Percentiles rank a stretch among this genome's conserved stretches.
These are phyloP conservation scores for Eristalinus aeneus DNA, from an alignment of 2,888 invertebrate genomes.

Conservation along the genomic window DNA sequence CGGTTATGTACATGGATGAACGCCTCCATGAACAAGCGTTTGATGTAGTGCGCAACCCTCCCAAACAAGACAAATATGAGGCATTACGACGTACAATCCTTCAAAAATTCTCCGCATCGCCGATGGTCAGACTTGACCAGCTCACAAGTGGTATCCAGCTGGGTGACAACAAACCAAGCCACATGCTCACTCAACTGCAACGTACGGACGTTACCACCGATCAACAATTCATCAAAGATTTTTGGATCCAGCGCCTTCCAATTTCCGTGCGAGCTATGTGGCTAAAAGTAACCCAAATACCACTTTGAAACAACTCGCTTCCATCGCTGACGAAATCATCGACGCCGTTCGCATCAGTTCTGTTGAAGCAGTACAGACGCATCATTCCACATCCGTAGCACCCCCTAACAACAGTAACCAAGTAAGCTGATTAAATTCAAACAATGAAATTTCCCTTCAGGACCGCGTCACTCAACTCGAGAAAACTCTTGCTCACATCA, in stretches of 20 bases:
- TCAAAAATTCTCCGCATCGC: not conserved
- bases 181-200: slow-evolving; percentile 32
- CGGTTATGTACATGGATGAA: not conserved
- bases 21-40: slow-evolving; percentile 29
- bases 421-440: too few species aligned
- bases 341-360: too few species aligned
- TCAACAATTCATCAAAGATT: slow-evolving; percentile 31
- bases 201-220: slow-evolving; percentile 19
- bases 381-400: too few species aligned
- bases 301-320: too few species aligned
- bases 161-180: slow-evolving; percentile 35
- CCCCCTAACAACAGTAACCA: too few species aligned
- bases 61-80: not conserved
- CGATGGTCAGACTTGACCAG: slow-evolving; percentile 29
- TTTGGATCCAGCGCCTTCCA: slow-evolving; percentile 32
- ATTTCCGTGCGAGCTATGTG: slow-evolving; percentile 23
- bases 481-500: too few species aligned
- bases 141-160: slow-evolving; percentile 33
- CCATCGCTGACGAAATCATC: too few species aligned
- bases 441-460: too few species aligned
- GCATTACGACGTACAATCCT: not conserved
- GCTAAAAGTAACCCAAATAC: slow-evolving; percentile 25
- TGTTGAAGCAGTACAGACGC: too few species aligned
- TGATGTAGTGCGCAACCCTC: slow-evolving; percentile 29
- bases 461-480: too few species aligned